phyloP scores from a whole-genome alignment of 2,888 invertebrate species.

The Copidosoma aretas region DNA sequence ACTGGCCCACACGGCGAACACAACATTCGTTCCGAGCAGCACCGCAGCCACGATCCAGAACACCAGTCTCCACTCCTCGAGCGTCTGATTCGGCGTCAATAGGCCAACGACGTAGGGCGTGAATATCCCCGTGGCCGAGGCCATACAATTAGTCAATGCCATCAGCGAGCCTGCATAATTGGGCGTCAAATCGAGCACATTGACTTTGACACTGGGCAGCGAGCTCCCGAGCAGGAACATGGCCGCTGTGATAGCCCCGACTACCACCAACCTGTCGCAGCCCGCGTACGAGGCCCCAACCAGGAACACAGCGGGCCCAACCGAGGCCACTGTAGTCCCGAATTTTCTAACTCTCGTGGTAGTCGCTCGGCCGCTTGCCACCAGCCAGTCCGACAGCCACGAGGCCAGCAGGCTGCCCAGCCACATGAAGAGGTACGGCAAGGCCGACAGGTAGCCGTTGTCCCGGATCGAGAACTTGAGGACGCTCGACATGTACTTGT shows the following conservation, averaged over 20 bases:
- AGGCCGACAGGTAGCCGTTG: conserved; percentile 61
- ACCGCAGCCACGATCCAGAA: conserved; percentile 81
- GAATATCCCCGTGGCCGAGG: conserved; percentile 75
- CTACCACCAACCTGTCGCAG: conserved; percentile 59
- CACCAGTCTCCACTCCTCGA: conserved; percentile 75
- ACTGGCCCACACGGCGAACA: conserved; percentile 75
- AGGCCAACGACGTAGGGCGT: conserved; percentile 74
- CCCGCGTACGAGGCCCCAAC: conserved; percentile 63
- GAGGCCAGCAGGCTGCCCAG: conserved; percentile 58
- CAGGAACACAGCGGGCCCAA: conserved; percentile 63
- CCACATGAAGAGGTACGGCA: conserved; percentile 64
- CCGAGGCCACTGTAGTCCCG: conserved; percentile 63
- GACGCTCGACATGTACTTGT: conserved; percentile 61
- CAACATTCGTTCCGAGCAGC: conserved; percentile 71
- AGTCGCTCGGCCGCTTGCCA: conserved; percentile 53
- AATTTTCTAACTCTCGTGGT: conserved; percentile 62
- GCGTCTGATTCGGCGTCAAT: conserved; percentile 61
- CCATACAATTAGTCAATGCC: conserved; percentile 68
- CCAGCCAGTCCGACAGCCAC: conserved; percentile 61
- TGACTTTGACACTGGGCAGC: conserved; percentile 64
- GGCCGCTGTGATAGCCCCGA: conserved; percentile 62
- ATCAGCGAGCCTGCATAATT: conserved; percentile 64
- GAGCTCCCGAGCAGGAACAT: conserved; percentile 64
- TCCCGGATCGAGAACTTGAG: conserved; percentile 60
- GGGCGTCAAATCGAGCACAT: conserved; percentile 63